Evolutionary conservation across 2,888 invertebrate genomes (phyloP).

Genomic region (Amphipoea lucens): DNA sequence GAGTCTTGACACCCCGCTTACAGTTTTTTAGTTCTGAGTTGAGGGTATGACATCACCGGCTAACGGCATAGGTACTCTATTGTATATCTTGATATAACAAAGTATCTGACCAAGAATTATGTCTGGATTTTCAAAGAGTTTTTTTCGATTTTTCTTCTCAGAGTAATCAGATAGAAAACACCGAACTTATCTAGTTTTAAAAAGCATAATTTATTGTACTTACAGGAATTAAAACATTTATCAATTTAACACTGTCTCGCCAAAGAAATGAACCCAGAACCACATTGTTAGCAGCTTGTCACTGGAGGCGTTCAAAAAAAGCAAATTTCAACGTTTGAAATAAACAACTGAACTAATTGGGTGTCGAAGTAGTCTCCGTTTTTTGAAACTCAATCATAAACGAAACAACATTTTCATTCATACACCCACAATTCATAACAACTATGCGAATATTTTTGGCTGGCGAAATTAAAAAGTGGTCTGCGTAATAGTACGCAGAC

Average conservation of each 20-base stretch:
- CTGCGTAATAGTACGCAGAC: background rate
- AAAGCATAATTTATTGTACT: background rate
- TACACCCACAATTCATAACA: background rate
- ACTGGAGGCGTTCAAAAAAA: background rate
- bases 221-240: background rate
- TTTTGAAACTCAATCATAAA: constrained; percentile 20
- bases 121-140: background rate
- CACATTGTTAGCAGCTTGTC: too few relatives aligned
- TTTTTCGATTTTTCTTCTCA: background rate
- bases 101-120: background rate
- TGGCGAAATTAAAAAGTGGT: constrained; percentile 1
- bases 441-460: background rate
- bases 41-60: background rate
- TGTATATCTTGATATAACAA: background rate
- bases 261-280: background rate
- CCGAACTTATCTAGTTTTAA: background rate
- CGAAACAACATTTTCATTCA: constrained; percentile 20
- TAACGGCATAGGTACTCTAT: background rate
- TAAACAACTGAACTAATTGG: background rate
- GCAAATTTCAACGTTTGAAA: background rate
- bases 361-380: background rate
- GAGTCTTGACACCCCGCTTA: background rate
- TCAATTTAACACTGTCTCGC: background rate
- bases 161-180: background rate
- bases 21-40: background rate